Base-by-base conservation (phyloP, 2,797 vertebrate genomes). In the Salmo trutta region DNA sequence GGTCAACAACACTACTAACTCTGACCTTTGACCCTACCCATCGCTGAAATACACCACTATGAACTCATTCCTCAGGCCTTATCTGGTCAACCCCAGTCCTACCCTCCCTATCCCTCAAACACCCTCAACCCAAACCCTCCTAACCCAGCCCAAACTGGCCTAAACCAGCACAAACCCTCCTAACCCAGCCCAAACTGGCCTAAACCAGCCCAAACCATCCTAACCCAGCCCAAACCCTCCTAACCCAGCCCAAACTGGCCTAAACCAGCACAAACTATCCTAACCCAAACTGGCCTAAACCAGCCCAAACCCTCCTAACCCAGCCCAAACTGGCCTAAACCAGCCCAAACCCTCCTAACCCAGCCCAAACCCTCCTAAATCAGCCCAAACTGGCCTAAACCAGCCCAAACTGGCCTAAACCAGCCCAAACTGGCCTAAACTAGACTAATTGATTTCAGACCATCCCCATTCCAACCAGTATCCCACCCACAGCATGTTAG, bases 91-190 rank as follows among this genome's bases (percentile, higher is more conserved):
- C 41, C 12, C 10, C 41, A 47, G 41, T 47, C 74, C 65, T 29
- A 33, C 79, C 79, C 79, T 80, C 62, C 76, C 84, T 79, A 84
- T 75, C 81, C 83, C 12, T 36, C 33, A 36, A 33, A 71, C 24
- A 75, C 83, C 77, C 21, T 76, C 4, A n/a, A 59, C 36, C 31
- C 31, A 33, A 36, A 36, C 33, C 33, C 33, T 36, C 33, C 33
- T 6, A 36, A 6, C 5, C 24, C 24, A 24, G 24, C 52, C 14
- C 19, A 62, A 19, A 6, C 5, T 7, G 27, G 27, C 27, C 27
- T 29, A 29, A 29, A 29, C 24, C 24, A 24, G 24, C 24, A 24
- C 24, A 24, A 29, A 29, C 8, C 3, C 1, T 5, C 33, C 33
- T 36, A 36, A 36, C 0, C 31, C 31, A 33, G 4, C 51, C 12